Evolutionary conservation across 1,140 invertebrate genomes (phyloP), one percentile per base, ranked within the genome.

Genomic region (Solen grandis): DNA sequence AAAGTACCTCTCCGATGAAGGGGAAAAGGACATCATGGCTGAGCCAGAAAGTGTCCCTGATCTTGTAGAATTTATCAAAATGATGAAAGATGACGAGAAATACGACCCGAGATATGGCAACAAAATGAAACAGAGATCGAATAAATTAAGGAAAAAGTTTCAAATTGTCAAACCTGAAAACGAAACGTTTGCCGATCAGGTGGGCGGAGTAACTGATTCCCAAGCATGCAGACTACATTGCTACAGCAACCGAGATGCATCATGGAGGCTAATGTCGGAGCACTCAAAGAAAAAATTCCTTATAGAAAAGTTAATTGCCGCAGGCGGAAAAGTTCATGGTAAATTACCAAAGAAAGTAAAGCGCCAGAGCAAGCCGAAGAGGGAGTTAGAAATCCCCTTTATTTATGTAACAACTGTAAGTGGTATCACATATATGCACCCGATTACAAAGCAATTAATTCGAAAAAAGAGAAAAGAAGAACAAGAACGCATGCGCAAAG

Each of bases 351-450:
- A 35, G 31, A 65, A 65, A 35, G 35, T 27, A 3, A 46, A 5
- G 31, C 59, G 27, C 4, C 5, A 27, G n/a, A 2, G 2, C 22
- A 35, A 35, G n/a, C 27, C n/a, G 22, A 35, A 27, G 19, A 14
- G 50, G 16, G 14, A 54, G 35, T 16, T 66, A 22, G 38, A 55
- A n/a, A 31, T 75, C 0, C 74, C 74, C 2, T 27, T 55, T 0
- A 65, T 77, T 25, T 77, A 77, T 27, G 22, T 77, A 13, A 66
- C 74, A 27, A 55, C 62, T 31, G 25, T 36, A 0, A 33, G 29
- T 1, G 74, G 74, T 13, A 2, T 36, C 5, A 77, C 74, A 36
- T 77, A 33, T 38, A 22, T 77, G 14, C 74, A 77, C 29, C 74
- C 74, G 5, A 22, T 55, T 16, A 77, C 41, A n/a, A 55, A 36